Conservation (phyloP, 2,797 vertebrate species). For the Phalloptychus januarius region DNA sequence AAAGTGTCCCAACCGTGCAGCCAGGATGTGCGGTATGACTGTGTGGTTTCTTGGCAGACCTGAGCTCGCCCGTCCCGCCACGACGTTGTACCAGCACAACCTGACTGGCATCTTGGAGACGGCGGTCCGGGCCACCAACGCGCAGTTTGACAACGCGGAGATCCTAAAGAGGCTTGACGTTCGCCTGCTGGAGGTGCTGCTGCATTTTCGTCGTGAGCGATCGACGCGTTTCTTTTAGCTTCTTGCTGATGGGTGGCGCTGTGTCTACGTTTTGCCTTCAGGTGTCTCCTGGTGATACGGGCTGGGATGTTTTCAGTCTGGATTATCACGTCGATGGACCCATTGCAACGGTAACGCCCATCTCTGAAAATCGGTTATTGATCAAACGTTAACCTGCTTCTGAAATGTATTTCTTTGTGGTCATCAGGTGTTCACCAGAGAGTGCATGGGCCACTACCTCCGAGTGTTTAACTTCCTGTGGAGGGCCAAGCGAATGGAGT, state of each 20-base stretch:
- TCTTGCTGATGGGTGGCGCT: background rate
- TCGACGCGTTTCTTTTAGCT: no score
- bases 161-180: slow-evolving; percentile 95
- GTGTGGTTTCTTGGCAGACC: slow-evolving; percentile 76
- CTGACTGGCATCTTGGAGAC: slow-evolving; percentile 97
- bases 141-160: slow-evolving; percentile 96
- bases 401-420: accelerated
- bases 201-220: background rate
- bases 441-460: slow-evolving; percentile 97
- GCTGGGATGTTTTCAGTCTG: slow-evolving; percentile 98
- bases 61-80: slow-evolving; percentile 93
- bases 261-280: slow-evolving; percentile 42
- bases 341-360: slow-evolving; percentile 89
- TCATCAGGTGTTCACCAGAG: slow-evolving; percentile 92
- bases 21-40: background rate
- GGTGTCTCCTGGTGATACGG: slow-evolving; percentile 97
- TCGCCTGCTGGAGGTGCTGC: slow-evolving; percentile 88
- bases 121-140: slow-evolving; percentile 94
- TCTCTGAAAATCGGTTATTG: background rate
- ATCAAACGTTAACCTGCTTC: background rate
- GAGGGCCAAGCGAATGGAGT: slow-evolving; percentile 98
- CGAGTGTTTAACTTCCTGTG: slow-evolving; percentile 98
- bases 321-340: slow-evolving; percentile 98
- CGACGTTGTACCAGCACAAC: slow-evolving; percentile 98
- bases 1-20: background rate